phyloP scores from a whole-genome alignment of 2,888 invertebrate species.

The Tenthredo scrophulariae region DNA sequence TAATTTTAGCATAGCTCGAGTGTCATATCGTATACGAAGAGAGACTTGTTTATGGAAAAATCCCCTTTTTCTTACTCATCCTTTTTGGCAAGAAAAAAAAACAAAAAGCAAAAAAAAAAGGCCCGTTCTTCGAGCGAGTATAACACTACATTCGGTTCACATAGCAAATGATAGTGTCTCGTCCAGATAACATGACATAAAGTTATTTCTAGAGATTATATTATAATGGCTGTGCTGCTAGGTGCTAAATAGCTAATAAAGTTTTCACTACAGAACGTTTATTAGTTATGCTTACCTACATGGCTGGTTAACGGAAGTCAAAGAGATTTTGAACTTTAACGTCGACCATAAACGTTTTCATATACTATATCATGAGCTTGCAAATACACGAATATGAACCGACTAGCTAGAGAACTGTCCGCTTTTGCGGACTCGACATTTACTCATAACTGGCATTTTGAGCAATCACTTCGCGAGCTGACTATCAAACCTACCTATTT shows the following conservation, averaged over 20 bases:
- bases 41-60: neutral
- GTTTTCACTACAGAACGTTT: neutral
- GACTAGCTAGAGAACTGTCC: neutral
- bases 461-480: neutral
- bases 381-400: neutral
- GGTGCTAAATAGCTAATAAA: constrained; percentile 34
- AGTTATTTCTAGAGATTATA: neutral
- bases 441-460: neutral
- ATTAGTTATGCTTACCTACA: neutral
- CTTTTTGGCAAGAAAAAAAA: neutral
- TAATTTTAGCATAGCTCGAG: neutral
- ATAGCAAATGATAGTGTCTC: neutral
- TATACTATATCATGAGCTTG: neutral
- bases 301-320: constrained; percentile 16
- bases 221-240: constrained; percentile 3
- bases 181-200: neutral
- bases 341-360: neutral
- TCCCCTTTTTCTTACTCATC: neutral
- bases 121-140: neutral
- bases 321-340: neutral
- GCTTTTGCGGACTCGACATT: neutral
- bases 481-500: neutral
- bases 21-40: neutral
- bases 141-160: neutral
- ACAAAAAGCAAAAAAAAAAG: neutral